phyloP scores from a whole-genome alignment of 2,113 vertebrate species.

The Cynopterus brachyotis region DNA sequence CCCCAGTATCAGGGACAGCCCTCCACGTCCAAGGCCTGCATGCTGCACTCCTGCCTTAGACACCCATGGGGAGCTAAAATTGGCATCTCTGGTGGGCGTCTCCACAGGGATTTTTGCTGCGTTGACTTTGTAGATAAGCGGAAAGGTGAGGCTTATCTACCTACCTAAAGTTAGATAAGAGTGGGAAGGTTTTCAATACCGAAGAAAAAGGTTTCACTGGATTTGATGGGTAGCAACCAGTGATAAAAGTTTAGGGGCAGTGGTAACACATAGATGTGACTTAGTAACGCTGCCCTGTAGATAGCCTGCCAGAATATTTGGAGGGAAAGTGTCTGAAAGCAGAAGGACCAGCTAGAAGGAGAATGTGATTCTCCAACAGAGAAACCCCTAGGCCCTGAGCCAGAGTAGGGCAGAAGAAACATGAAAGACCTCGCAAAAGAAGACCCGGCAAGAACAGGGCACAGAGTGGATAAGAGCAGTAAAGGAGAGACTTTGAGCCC shows the following conservation, averaged over 20 bases:
- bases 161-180: not conserved
- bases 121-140: conserved; percentile 12
- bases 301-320: not conserved
- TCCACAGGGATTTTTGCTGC: not conserved
- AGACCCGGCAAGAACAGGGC: not conserved
- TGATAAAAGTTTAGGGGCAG: not conserved
- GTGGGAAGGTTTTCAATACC: not conserved
- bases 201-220: not conserved
- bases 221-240: not conserved
- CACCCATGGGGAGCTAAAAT: not conserved
- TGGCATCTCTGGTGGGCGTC: not conserved
- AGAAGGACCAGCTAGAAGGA: not conserved
- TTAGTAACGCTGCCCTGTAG: not conserved
- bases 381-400: not conserved
- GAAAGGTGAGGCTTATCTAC: not conserved
- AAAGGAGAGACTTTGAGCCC: not conserved
- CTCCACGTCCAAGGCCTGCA: not conserved
- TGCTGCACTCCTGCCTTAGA: not conserved
- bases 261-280: not conserved
- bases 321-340: not conserved
- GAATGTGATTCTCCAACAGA: not conserved
- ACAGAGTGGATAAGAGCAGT: not conserved
- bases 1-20: not conserved
- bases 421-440: not conserved
- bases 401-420: conserved; percentile 1